Conservation (phyloP, 2,797 vertebrate species). For the Sebastolobus altivelis region DNA sequence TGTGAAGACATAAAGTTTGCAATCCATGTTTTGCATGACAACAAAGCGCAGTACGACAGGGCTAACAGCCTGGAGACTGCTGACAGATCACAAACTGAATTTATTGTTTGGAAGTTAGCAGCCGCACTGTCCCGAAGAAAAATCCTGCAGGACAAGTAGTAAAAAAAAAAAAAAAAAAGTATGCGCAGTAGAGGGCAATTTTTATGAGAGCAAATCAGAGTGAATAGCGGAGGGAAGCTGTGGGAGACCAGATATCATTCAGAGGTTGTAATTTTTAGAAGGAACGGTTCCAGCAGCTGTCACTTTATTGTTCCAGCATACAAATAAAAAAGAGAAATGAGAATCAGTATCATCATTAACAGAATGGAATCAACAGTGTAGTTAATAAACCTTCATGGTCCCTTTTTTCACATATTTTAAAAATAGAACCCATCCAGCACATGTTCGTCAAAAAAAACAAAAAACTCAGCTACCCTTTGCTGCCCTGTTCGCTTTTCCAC, state of each 20-base stretch:
- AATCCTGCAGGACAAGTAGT: conserved; percentile 59
- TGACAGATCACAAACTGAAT: conserved; percentile 73
- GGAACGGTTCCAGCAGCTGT: conserved; percentile 66
- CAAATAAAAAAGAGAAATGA: conserved; percentile 69
- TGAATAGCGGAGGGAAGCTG: conserved; percentile 68
- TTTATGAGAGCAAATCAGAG: conserved; percentile 63
- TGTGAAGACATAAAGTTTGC: conserved; percentile 55
- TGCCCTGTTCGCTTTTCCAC: conserved; percentile 46
- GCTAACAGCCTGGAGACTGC: conserved; percentile 63
- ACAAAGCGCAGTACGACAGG: conserved; percentile 48
- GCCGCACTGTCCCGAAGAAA: conserved; percentile 57
- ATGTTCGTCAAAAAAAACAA: conserved; percentile 29
- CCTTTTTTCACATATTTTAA: conserved; percentile 41
- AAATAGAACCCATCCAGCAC: conserved; percentile 60
- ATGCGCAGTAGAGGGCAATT: conserved; percentile 53
- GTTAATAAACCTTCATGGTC: conserved; percentile 61
- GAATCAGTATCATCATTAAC: conserved; percentile 69
- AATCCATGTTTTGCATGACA: conserved; percentile 61
- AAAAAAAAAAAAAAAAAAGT: conserved; percentile 36
- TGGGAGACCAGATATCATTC: conserved; percentile 69
- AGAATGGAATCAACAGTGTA: conserved; percentile 57
- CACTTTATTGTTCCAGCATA: conserved; percentile 67
- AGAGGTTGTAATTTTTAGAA: conserved; percentile 59
- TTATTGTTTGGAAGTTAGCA: conserved; percentile 71
- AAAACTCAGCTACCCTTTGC: conserved; percentile 19